Evolutionary conservation across 2,113 vertebrate genomes (phyloP).

Genomic region (Paratilapia polleni): DNA sequence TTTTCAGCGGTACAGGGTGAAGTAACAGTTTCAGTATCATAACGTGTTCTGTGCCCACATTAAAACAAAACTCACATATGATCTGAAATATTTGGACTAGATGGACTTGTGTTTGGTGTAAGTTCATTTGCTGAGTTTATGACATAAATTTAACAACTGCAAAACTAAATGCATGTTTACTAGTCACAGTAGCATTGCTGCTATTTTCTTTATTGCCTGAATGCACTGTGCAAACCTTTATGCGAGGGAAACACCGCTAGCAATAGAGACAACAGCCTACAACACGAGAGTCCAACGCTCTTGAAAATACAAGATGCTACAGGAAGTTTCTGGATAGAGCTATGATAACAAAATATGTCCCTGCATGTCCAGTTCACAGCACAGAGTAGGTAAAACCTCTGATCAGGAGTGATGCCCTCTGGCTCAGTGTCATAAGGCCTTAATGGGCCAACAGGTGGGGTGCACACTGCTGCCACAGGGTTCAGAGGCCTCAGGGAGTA

Average conservation of each 20-base stretch:
- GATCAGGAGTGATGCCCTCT: constrained; percentile 22
- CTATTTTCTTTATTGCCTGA: neutral
- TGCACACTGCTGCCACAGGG: constrained; percentile 44
- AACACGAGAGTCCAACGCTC: too few species aligned
- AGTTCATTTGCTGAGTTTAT: neutral
- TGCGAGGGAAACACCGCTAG: neutral
- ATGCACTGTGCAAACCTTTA: neutral
- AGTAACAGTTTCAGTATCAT: neutral
- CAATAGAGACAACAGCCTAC: neutral
- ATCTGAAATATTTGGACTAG: neutral
- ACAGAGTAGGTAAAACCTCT: neutral
- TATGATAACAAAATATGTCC: neutral
- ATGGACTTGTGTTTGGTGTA: neutral
- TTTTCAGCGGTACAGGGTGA: neutral
- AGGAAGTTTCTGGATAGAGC: neutral
- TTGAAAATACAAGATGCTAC: neutral
- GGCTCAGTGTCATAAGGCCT: constrained; percentile 28
- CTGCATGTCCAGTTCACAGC: constrained; percentile 9
- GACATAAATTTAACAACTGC: neutral
- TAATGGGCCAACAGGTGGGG: constrained; percentile 79
- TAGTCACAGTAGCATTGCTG: neutral
- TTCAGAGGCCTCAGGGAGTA: constrained; percentile 71
- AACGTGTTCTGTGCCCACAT: neutral
- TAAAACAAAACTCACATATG: neutral
- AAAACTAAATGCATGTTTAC: neutral